Evolutionary conservation across 2,113 vertebrate genomes (phyloP).

Genomic region (Jacana jacana): DNA sequence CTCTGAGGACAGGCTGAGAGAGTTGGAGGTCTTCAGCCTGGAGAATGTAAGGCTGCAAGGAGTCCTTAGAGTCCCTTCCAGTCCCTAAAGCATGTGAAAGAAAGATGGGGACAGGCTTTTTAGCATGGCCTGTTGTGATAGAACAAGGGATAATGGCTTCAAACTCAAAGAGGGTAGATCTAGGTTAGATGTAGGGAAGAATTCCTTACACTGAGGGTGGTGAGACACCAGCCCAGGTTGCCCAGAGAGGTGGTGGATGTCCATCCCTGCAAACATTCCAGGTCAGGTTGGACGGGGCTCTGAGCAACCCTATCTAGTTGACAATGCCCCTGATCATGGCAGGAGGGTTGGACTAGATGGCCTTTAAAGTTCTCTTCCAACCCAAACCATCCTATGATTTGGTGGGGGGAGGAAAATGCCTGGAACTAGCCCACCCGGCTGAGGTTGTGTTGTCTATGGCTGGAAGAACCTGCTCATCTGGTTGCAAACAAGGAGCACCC

Average conservation of each 20-base stretch:
- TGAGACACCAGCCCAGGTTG: neutral
- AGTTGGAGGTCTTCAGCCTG: neutral
- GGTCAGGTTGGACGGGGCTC: neutral
- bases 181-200: neutral
- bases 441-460: neutral
- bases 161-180: neutral
- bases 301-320: neutral
- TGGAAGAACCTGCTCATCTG: neutral
- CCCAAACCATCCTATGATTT: neutral
- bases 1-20: neutral
- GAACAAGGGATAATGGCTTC: neutral
- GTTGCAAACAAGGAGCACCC: accelerated
- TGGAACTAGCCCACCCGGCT: accelerated
- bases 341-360: neutral
- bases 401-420: neutral
- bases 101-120: neutral
- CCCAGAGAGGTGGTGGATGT: neutral
- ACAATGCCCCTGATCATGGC: too few species aligned
- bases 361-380: neutral
- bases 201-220: accelerated
- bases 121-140: accelerated
- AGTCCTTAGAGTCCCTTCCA: accelerated
- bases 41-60: accelerated
- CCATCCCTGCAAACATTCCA: neutral
- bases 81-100: neutral